These are phyloP conservation scores for Campylomormyrus numenius DNA, from an alignment of 2,113 vertebrate species.

Conservation along the genomic window DNA sequence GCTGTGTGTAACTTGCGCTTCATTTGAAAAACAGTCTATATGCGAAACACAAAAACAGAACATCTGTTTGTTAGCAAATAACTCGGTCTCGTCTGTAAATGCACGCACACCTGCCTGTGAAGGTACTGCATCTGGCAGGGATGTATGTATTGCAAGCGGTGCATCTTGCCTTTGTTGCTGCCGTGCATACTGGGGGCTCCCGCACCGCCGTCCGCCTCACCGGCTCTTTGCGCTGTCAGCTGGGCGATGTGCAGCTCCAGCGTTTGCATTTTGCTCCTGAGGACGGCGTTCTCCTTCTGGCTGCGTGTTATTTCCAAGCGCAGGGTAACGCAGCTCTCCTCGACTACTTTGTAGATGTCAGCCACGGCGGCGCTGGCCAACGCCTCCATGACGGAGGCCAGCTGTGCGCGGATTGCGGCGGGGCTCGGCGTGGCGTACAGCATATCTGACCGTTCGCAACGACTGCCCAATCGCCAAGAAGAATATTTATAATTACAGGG, in stretches of 20 bases:
- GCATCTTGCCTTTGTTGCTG: background rate
- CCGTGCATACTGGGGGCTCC: background rate
- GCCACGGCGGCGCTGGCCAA: background rate
- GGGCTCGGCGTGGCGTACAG: background rate
- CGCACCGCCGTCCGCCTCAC: background rate
- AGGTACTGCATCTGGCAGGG: background rate
- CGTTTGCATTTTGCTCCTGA: conserved; percentile 9
- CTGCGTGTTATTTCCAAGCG: conserved; percentile 11
- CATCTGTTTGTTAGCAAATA: background rate
- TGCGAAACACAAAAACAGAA: background rate
- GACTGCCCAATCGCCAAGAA: background rate
- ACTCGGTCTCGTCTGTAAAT: background rate
- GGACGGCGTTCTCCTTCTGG: conserved; percentile 10
- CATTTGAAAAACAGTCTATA: background rate
- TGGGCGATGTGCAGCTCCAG: conserved; percentile 9
- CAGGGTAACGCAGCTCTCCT: background rate
- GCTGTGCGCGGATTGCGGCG: background rate
- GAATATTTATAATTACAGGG: background rate
- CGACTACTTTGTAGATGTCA: conserved; percentile 14
- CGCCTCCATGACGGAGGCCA: conserved; percentile 5
- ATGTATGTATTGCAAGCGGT: background rate
- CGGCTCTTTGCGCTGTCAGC: background rate
- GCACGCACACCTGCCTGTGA: background rate
- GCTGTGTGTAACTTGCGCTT: background rate
- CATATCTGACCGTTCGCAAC: background rate